Evolutionary conservation across 1,140 invertebrate species (phyloP).

Genomic region (Glomeris maerens): DNA sequence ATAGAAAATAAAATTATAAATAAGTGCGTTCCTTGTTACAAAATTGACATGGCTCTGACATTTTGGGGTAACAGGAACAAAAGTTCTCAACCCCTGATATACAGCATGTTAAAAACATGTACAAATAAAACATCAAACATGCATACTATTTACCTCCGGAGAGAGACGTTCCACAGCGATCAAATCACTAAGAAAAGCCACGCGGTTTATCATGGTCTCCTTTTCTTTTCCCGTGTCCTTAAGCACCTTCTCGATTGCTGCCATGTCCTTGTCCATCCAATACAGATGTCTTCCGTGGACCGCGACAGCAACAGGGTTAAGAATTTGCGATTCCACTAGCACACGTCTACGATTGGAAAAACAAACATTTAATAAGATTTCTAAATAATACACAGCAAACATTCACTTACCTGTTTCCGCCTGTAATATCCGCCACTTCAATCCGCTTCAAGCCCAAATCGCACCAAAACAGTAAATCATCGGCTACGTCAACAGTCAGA

Average conservation of each 20-base stretch:
- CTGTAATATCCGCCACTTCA: slow-evolving; percentile 56
- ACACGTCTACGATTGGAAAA: slow-evolving; percentile 26
- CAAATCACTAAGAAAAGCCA: slow-evolving; percentile 31
- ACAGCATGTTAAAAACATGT: slow-evolving; percentile 13
- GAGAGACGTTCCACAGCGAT: slow-evolving; percentile 26
- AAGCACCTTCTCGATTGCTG: slow-evolving; percentile 45
- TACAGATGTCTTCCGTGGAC: slow-evolving; percentile 58
- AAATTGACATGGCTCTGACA: no score
- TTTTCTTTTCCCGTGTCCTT: slow-evolving; percentile 41
- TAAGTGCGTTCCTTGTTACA: neutral
- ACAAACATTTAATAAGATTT: slow-evolving; percentile 26
- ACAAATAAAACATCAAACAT: slow-evolving; percentile 7
- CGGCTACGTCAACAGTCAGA: slow-evolving; percentile 60
- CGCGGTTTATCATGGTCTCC: slow-evolving; percentile 31
- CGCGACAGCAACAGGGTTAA: slow-evolving; percentile 41
- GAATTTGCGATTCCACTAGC: slow-evolving; percentile 15
- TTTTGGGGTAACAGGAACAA: no score
- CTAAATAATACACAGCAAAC: neutral
- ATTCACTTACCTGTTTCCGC: slow-evolving; percentile 42
- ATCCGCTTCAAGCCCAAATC: slow-evolving; percentile 48
- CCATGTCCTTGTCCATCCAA: slow-evolving; percentile 60
- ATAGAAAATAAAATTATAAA: slow-evolving; percentile 6
- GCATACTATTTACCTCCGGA: slow-evolving; percentile 19
- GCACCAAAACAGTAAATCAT: slow-evolving; percentile 65
- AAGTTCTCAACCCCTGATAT: no score